Base-by-base conservation (phyloP, 1,140 invertebrate genomes). In the Ceratina australensis region DNA sequence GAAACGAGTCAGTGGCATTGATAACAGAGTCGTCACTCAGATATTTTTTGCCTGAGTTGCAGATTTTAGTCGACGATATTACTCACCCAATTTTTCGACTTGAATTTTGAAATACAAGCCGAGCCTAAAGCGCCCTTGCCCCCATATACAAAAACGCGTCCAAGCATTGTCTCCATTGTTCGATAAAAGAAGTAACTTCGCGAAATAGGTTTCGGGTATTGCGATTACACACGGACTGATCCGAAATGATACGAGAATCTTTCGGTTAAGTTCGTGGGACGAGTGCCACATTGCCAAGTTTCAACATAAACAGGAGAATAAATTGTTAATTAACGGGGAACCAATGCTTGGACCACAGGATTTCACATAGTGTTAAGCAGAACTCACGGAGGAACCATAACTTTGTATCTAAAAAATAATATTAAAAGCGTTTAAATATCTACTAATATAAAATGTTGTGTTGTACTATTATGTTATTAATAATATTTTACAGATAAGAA, bases 71-170 rank as follows among this genome's bases (percentile, higher is more conserved):
- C 33, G 33, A 42, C 33, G 33, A 42, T 42, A 18, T 54, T 68
- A 91, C 95, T 94, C 93, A 97, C 96, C 94, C 95, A 99, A 89
- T 97, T 97, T 84, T 97, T 95, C 10, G 94, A 93, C 93, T 99
- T 99, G 86, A 99, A 98, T 89, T 96, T 94, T 10, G 95, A 94
- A 0, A 99, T 95, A 88, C 97, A 96, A 69, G 94, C 94, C 3
- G 95, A 95, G 20, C 98, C 98, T 22, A 99, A 93, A 54, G 98
- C 98, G 78, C 98, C 98, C 90, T 96, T 96, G 10, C 98, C 98
- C 74, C 98, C 98, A 89, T 99, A 99, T 85, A 99, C 94, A 64
- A 99, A 91, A 72, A 98, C 95, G 90, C 95, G 95, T 89, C 95
- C 95, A 3, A 90, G 72, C 73, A 81, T 80, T 20, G 85, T 64